Evolutionary conservation across 2,113 vertebrate species (phyloP), one percentile per base, ranked within the genome.

Genomic region (Hippoglossus stenolepis): DNA sequence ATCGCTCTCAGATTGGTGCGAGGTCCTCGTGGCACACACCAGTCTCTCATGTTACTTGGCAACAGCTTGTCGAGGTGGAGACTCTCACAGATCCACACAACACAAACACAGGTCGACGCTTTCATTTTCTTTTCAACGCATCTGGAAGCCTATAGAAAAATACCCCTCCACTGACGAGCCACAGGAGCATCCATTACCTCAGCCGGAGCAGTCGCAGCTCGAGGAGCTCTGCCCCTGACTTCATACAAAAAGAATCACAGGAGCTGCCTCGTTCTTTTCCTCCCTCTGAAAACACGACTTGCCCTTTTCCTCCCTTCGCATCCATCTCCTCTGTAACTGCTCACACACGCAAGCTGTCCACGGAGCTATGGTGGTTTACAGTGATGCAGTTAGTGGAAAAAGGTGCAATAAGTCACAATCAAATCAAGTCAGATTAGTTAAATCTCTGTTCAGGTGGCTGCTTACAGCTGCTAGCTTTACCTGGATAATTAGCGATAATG

Each of bases 261-360:
- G 7, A 40, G 49, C 59, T 56, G 69, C 61, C 31, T 71, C 62
- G 49, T 75, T 56, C 65, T 75, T 80, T 82, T 63, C 78, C 62
- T 79, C 73, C 51, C 58, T 62, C 58, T 57, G 66, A 77, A 85
- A 85, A 84, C 72, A 82, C 63, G 75, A 73, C 70, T 60, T 86
- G 70, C 61, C 84, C 85, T 84, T 88, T 89, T 77, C 76, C 70
- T 87, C 79, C 84, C 49, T 11, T 26, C 70, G 67, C 59, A 83
- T 85, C 64, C 69, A 75, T 84, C 82, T 85, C 58, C 70, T 51
- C 35, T 65, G 70, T 84, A 88, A 79, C 72, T 56, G 66, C 74
- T 81, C 76, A 43, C 74, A 54, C n/a, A n/a, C 51, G 21, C 51
- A n/a, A 20, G 20, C 20, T n/a, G 51, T 49, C 45, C 18, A 54